A percentile compares a stretch with the other conserved stretches of the same genome.
Evolutionary conservation across 1,140 invertebrate genomes (phyloP).

Genomic region (Steinernema khuongi): DNA sequence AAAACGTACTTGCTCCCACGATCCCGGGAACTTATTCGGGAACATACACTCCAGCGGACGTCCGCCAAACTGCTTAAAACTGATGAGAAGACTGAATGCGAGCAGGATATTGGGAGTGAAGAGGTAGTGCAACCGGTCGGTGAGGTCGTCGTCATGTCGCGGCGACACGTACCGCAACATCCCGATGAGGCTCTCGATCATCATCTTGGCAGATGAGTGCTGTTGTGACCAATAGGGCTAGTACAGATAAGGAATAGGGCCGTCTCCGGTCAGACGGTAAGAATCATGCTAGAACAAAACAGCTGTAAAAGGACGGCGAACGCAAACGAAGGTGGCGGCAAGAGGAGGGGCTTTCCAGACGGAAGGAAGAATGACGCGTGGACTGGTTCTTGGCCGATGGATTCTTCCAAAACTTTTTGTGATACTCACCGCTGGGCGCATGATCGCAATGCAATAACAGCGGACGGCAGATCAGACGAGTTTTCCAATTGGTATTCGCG

Average conservation of each 20-base stretch:
- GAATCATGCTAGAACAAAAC: conserved; percentile 20
- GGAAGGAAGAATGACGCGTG: not conserved
- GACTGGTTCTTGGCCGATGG: not conserved
- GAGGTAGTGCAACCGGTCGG: conserved; percentile 54
- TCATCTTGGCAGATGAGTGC: conserved; percentile 40
- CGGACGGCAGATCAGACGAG: not conserved
- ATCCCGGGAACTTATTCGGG: conserved; percentile 53
- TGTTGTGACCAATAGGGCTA: not conserved
- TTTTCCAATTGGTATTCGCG: not conserved
- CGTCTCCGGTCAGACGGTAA: conserved; percentile 2
- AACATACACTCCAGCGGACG: conserved; percentile 54
- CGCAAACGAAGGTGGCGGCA: not conserved
- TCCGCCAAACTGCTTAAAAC: conserved; percentile 39
- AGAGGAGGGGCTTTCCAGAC: conserved; percentile 7
- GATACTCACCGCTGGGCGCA: not conserved
- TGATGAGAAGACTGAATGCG: conserved; percentile 55
- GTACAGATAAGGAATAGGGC: conserved; percentile 15
- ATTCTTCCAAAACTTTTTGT: not conserved
- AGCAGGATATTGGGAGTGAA: conserved; percentile 54
- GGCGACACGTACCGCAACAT: conserved; percentile 51
- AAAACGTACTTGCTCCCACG: conserved; percentile 51
- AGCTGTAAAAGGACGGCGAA: not conserved
- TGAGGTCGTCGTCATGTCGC: conserved; percentile 51
- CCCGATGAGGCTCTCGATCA: conserved; percentile 54
- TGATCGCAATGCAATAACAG: not conserved